Base-by-base conservation (phyloP, 2,797 vertebrate species). In the Hafferia zeledoni region DNA sequence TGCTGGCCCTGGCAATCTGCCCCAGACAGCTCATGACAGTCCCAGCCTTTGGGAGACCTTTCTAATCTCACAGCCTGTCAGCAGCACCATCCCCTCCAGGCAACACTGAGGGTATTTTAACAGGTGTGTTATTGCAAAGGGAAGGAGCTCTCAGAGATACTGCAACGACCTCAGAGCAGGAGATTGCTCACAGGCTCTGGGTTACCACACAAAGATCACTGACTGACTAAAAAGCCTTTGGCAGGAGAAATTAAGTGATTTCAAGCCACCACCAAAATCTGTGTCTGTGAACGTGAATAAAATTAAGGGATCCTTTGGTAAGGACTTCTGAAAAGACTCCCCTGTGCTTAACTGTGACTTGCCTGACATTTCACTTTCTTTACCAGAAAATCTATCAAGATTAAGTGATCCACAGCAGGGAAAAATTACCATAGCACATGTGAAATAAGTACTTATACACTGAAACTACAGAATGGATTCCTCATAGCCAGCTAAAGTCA, bases 41-140 rank as follows among this genome's bases (percentile, higher is more conserved):
- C 90, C 69, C 95, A 96, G 97, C 97, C 97, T 98, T 98, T 97
- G 10, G 25, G 50, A 93, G 95, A 95, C 96, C 92, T 97, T 95
- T 90, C 41, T 92, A 96, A 97, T 96, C 96, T 96, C 89, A 0
- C 55, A 61, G 71, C 85, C 84, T 98, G 96, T 97, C 97, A 96
- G 91, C 97, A 65, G 78, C 53, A 47, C 65, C 89, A 49, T 72
- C 87, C 83, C 88, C 92, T 49, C 43, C 41, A 27, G 92, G 86
- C 90, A 91, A 71, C 43, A 64, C 79, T 23, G 37, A 86, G 59
- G 61, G 82, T 59, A 77, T 88, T 93, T 95, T 95, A 94, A 87
- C 97, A 97, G 96, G 95, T 97, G 95, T 90, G 83, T 53, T 89
- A 70, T 39, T 96, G 94, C 91, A 87, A 84, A 82, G 95, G 96